These are phyloP conservation scores for Criorhina ranunculi DNA, from an alignment of 2,888 invertebrate genomes.

Conservation along the genomic window DNA sequence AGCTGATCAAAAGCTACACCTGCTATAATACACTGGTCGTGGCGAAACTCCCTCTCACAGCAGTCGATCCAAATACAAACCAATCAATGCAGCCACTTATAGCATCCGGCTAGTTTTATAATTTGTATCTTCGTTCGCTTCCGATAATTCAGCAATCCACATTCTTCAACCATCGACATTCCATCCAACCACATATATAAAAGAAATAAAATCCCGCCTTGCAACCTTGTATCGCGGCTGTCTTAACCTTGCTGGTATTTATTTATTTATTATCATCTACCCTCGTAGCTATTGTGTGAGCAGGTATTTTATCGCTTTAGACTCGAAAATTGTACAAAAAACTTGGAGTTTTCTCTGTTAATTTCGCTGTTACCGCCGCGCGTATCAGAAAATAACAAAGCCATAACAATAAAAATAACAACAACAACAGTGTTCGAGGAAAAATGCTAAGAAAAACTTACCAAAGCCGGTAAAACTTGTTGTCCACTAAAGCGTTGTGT, in stretches of 20 bases:
- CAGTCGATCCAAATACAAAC: neutral
- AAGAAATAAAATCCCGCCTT: conserved; percentile 25
- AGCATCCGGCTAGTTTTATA: conserved; percentile 13
- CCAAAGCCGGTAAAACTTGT: conserved; percentile 92
- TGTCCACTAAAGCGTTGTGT: conserved; percentile 92
- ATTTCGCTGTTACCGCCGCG: conserved; percentile 34
- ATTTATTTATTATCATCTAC: conserved; percentile 39
- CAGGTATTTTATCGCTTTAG: conserved; percentile 18
- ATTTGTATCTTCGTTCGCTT: conserved; percentile 31
- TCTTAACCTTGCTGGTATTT: conserved; percentile 60
- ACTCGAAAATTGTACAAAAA: conserved; percentile 9
- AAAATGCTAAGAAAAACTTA: conserved; percentile 81
- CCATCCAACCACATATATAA: conserved; percentile 20
- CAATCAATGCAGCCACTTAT: conserved; percentile 20
- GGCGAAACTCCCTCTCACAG: neutral
- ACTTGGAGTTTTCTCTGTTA: conserved; percentile 46
- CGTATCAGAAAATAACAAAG: conserved; percentile 43
- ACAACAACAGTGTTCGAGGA: conserved; percentile 19
- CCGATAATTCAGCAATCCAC: conserved; percentile 44
- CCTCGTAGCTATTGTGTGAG: conserved; percentile 16
- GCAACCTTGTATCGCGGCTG: conserved; percentile 29
- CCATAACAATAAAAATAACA: conserved; percentile 32
- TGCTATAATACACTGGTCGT: neutral
- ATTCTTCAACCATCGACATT: conserved; percentile 49
- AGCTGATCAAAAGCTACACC: neutral